Evolutionary conservation across 2,888 invertebrate species (phyloP), one percentile per base, ranked within the genome.

Genomic region (Drosophila gaucha): DNA sequence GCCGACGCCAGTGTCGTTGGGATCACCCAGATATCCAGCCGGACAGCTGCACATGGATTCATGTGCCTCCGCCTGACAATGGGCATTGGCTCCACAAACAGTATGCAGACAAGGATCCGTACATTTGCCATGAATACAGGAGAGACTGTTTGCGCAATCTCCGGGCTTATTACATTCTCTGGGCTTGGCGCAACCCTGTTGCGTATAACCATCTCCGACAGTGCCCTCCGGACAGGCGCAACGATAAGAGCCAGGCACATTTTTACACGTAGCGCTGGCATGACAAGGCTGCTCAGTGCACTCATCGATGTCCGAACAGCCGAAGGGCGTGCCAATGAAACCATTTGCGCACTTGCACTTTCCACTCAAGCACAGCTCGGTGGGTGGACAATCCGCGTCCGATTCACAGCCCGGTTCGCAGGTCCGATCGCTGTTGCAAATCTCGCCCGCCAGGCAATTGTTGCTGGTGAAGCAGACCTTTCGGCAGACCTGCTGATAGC

Each of bases 381-480:
- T 95, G 36, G 93, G 92, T 43, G 94, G 94, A 88, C 97, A 97
- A 86, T 97, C 97, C 2, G 94, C 93, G 89, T 97, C 96, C 0
- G 94, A 93, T 65, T 95, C 94, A 89, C 98, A 98, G 6, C 98
- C 98, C 2, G 95, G 94, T 86, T 95, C 94, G 87, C 98, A 98
- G 38, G 95, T 93, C 52, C 97, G 97, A 71, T 93, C 92, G 67
- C 94, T 94, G 72, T 94, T 94, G 80, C 98, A 97, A 62, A 97
- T 95, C 92, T 98, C 97, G 47, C 97, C 97, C 2, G 96, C 95
- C 80, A 97, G 93, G 86, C 98, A 98, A 89, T 97, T 98, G 86
- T 96, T 96, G 89, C 97, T 97, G 9, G 96, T 95, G 89, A 97
- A 97, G 90, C 97, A 97, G 31, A 97, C 94, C 92, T 97, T 97